Base-by-base conservation (phyloP, 2,113 vertebrate species). In the Gambusia affinis region DNA sequence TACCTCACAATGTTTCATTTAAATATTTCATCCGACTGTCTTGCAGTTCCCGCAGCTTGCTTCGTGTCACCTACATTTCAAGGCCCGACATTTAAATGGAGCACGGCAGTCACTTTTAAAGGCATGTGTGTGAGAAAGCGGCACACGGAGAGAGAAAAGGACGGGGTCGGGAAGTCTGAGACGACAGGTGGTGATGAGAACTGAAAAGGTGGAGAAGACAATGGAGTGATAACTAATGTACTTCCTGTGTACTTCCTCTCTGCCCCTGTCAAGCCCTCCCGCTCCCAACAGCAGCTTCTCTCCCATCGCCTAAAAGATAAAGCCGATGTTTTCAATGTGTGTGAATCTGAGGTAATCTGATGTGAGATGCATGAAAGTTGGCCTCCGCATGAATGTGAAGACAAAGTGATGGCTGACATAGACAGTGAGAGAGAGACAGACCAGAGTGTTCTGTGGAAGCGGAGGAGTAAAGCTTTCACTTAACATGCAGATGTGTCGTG, bases 11-110 rank as follows among this genome's bases (percentile, higher is more conserved):
- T 95, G 95, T 95, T 95, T 88, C 75, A 89, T 92, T 88, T 95
- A 96, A 98, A 98, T 98, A 97, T 98, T 99, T 99, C 92, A 98
- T 97, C 94, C 76, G 89, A 93, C 96, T 96, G 95, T 97, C 95
- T 96, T 88, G 94, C 94, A 92, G 94, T 92, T 90, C 94, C 94
- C 94, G 94, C 93, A 88, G 95, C 86, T 85, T 81, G 94, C 72
- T 94, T 95, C 95, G 94, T 95, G 96, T 96, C 96, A 96, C 96
- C 95, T 96, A 94, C 94, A 95, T 96, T 95, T 95, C 93, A 70
- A 94, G 93, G 92, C 94, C 92, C 91, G 94, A 90, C 92, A 81
- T 85, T 87, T 83, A 94, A 97, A 94, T 95, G 95, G 95, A 96
- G 95, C 95, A 94, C 87, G 89, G 94, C 90, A 94, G 86, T 93